Evolutionary conservation across 2,888 invertebrate genomes (phyloP), one percentile per base, ranked within the genome.

Genomic region (Melipona bicolor): DNA sequence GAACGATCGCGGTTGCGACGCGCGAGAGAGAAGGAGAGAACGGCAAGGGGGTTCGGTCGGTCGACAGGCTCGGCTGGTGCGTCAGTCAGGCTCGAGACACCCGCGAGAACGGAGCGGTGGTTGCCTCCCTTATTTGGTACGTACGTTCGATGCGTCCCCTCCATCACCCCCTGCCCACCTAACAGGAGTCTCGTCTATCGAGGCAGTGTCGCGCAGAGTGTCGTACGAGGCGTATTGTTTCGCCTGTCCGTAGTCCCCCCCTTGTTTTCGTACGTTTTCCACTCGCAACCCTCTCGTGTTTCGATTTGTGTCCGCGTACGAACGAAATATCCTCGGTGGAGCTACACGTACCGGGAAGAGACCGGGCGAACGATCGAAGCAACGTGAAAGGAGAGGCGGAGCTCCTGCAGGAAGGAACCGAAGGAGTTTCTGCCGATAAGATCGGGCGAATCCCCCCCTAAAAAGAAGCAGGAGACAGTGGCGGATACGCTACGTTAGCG

Each of bases 1-100:
- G 36, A 69, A 24, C 27, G 62, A 27, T 43, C 11, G 62, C 9
- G 27, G 2, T 4, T 1, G 27, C 27, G 70, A 24, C 11, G 32
- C 11, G 32, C 24, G 61, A 67, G 62, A 59, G 73, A 62, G 69
- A 62, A 52, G 27, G 74, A 77, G 71, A 19, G 77, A 52, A 62
- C 50, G 76, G 80, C 68, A 76, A 52, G 73, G 80, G 85, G 84
- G 84, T 81, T 84, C 85, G 85, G 82, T 77, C 77, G 80, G 78
- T 74, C 71, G 75, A 84, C 82, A 68, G 84, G 89, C 89, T 82
- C 70, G 83, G 87, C 87, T 82, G 87, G 88, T 90, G 89, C 88
- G 92, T 93, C 92, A 93, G 94, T 94, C 92, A 92, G 91, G 91
- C 91, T 92, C 91, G 91, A 92, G 92, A 92, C 92, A 93, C 92